Evolutionary conservation across 2,113 vertebrate genomes (phyloP).

Genomic region (Cebidichthys violaceus): DNA sequence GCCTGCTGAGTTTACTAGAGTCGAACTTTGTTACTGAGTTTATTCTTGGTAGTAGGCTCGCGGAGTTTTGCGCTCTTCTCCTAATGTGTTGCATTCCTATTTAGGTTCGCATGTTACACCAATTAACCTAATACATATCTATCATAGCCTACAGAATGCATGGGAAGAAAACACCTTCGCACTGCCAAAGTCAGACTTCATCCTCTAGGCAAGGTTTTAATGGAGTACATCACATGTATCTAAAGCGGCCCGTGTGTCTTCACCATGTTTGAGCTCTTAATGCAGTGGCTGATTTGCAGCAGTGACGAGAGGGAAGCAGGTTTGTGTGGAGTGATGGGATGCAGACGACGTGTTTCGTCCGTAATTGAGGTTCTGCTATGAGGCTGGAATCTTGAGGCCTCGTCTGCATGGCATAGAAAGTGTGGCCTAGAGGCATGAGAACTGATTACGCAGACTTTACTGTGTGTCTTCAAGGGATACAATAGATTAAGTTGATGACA

Average conservation of each 20-base stretch:
- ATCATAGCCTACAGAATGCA: background rate
- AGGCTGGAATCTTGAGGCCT: slow-evolving; percentile 3
- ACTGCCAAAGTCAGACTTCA: background rate
- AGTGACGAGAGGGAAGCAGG: slow-evolving; percentile 26
- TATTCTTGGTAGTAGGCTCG: background rate
- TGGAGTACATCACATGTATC: background rate
- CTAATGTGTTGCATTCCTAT: background rate
- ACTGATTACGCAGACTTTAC: slow-evolving; percentile 51
- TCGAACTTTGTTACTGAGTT: background rate
- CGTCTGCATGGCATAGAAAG: slow-evolving; percentile 20
- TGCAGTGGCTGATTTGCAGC: slow-evolving; percentile 37
- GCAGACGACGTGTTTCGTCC: slow-evolving; percentile 23
- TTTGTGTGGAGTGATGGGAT: slow-evolving; percentile 20
- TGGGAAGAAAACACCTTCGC: background rate
- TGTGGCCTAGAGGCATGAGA: slow-evolving; percentile 25
- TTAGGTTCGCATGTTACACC: background rate
- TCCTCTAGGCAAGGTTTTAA: background rate
- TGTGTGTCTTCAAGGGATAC: slow-evolving; percentile 38
- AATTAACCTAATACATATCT: background rate
- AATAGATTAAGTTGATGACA: slow-evolving; percentile 39
- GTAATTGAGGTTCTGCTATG: slow-evolving; percentile 23
- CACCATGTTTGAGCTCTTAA: slow-evolving; percentile 44
- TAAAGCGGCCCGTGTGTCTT: background rate
- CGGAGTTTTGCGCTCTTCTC: background rate
- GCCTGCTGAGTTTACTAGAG: background rate